Evolutionary conservation across 2,888 invertebrate species (phyloP).

Genomic region (Dendrolimus pini): DNA sequence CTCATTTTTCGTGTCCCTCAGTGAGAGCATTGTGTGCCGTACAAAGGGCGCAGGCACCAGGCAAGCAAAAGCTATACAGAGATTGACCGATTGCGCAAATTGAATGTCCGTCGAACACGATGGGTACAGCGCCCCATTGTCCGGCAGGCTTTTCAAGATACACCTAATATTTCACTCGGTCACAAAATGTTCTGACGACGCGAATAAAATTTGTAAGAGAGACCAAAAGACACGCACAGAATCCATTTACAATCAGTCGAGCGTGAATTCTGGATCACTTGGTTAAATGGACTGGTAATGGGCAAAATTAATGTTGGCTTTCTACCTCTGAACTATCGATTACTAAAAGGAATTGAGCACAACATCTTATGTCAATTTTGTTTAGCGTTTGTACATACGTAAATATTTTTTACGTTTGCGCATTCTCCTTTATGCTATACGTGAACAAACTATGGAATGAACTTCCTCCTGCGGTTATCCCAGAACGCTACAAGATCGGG

Average conservation of each 20-base stretch:
- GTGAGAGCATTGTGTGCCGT: constrained; percentile 46
- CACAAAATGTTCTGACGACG: constrained; percentile 27
- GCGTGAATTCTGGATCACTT: constrained; percentile 12
- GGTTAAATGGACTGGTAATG: constrained; percentile 7
- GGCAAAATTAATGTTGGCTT: not conserved
- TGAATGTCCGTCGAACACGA: constrained; percentile 61
- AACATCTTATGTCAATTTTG: too few relatives aligned
- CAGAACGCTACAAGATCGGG: too few relatives aligned
- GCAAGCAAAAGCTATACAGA: constrained; percentile 49
- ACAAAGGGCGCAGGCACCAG: constrained; percentile 54
- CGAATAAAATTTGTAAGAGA: constrained; percentile 4
- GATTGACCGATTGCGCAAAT: constrained; percentile 69
- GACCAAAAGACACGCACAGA: constrained; percentile 20
- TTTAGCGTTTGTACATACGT: too few relatives aligned
- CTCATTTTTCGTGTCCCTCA: not conserved
- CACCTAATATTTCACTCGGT: constrained; percentile 52
- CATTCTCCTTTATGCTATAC: too few relatives aligned
- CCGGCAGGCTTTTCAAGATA: constrained; percentile 47
- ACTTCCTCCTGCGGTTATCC: too few relatives aligned
- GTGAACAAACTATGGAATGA: too few relatives aligned
- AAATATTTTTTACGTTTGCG: too few relatives aligned
- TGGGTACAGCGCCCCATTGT: constrained; percentile 53
- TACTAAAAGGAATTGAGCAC: not conserved
- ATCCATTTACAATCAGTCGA: constrained; percentile 16
- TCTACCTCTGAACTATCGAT: not conserved